These are phyloP conservation scores for Ophonus ardosiacus DNA, from an alignment of 2,888 invertebrate genomes.

Conservation along the genomic window DNA sequence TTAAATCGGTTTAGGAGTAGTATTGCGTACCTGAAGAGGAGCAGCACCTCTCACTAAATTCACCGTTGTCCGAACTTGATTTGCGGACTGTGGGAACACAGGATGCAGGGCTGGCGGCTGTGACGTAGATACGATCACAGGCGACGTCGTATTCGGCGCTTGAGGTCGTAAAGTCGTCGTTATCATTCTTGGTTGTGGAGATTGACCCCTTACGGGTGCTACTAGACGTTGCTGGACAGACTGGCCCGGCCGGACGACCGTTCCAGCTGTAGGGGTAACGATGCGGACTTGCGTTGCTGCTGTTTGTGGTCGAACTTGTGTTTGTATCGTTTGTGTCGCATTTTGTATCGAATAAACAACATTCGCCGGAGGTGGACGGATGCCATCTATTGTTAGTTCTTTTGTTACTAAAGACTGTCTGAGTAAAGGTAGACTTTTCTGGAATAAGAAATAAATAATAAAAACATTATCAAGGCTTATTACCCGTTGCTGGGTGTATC, in stretches of 20 bases:
- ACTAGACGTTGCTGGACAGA: constrained; percentile 79
- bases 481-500: too few species aligned
- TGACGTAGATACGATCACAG: constrained; percentile 73
- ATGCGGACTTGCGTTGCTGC: constrained; percentile 81
- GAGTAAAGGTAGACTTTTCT: constrained; percentile 96
- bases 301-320: constrained; percentile 68
- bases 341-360: constrained; percentile 80
- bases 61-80: constrained; percentile 68
- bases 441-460: constrained; percentile 70
- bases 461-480: neutral
- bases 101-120: constrained; percentile 76
- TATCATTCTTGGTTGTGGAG: constrained; percentile 73
- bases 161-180: constrained; percentile 72
- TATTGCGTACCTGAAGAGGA: constrained; percentile 69
- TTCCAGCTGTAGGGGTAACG: constrained; percentile 77
- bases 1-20: constrained; percentile 64
- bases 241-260: constrained; percentile 77
- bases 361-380: constrained; percentile 90
- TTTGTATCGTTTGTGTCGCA: constrained; percentile 74
- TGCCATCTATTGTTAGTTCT: constrained; percentile 96
- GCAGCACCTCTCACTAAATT: constrained; percentile 70
- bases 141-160: constrained; percentile 66
- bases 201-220: constrained; percentile 73
- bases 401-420: constrained; percentile 93
- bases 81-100: constrained; percentile 70